phyloP scores from a whole-genome alignment of 2,797 vertebrate genomes.

The Enteromius fasciolatus region DNA sequence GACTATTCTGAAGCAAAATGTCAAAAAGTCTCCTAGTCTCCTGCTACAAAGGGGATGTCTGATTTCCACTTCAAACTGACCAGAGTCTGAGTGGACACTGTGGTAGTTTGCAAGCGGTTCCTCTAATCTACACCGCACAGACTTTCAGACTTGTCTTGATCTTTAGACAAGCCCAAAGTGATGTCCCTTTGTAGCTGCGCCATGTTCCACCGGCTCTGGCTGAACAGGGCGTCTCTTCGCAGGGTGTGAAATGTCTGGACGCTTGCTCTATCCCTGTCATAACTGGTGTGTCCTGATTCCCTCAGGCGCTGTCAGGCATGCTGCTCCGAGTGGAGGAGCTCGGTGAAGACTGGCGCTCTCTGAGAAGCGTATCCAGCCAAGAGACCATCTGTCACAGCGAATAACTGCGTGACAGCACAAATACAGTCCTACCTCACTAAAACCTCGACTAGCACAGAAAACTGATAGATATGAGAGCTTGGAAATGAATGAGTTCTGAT shows the following conservation, averaged over 20 bases:
- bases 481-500: background rate
- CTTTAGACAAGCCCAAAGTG: slow-evolving; percentile 10
- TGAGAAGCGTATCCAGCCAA: slow-evolving; percentile 56
- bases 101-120: slow-evolving; percentile 1
- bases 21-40: background rate
- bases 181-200: slow-evolving; percentile 9
- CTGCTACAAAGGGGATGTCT: background rate
- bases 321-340: slow-evolving; percentile 45
- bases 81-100: background rate
- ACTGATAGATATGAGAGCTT: slow-evolving; percentile 6
- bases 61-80: slow-evolving; percentile 13
- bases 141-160: slow-evolving; percentile 18
- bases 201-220: slow-evolving; percentile 33
- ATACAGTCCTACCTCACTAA: slow-evolving; percentile 41
- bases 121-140: slow-evolving; percentile 16
- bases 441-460: slow-evolving; percentile 32
- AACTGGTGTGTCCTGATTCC: slow-evolving; percentile 54
- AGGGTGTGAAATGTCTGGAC: slow-evolving; percentile 53
- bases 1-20: background rate
- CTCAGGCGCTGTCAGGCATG: slow-evolving; percentile 46
- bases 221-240: slow-evolving; percentile 41
- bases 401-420: slow-evolving; percentile 54
- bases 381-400: slow-evolving; percentile 60
- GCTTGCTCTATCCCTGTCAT: slow-evolving; percentile 43
- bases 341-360: slow-evolving; percentile 49